Evolutionary conservation across 2,113 vertebrate species (phyloP).

Genomic region (Lutjanus erythropterus): DNA sequence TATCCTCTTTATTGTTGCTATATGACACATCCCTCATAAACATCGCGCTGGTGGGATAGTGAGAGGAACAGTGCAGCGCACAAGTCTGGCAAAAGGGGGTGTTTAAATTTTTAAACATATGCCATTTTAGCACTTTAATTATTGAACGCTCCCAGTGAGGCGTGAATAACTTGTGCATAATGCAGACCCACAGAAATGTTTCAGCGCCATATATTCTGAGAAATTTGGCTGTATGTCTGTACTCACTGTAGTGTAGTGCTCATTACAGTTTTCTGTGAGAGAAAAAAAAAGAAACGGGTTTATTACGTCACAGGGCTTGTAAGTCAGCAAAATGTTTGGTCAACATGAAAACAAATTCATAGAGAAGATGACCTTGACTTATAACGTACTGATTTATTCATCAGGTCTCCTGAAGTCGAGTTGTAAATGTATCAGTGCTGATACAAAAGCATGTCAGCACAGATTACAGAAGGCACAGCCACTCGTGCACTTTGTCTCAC

Average conservation of each 20-base stretch:
- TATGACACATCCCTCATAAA: slow-evolving; percentile 16
- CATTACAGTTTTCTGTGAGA: slow-evolving; percentile 24
- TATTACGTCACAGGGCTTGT: slow-evolving; percentile 2
- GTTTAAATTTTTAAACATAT: slow-evolving; percentile 81
- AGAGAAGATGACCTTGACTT: slow-evolving; percentile 36
- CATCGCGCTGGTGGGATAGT: slow-evolving; percentile 27
- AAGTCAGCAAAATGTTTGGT: slow-evolving; percentile 22
- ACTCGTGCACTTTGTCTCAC: slow-evolving; percentile 24
- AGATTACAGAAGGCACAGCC: slow-evolving; percentile 32
- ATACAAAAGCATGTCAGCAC: slow-evolving; percentile 22
- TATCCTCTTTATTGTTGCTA: background rate
- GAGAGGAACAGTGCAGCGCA: slow-evolving; percentile 47
- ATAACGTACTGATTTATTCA: slow-evolving; percentile 52
- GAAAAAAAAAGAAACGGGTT: background rate
- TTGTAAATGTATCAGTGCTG: slow-evolving; percentile 26
- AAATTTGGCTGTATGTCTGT: slow-evolving; percentile 36
- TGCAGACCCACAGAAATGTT: slow-evolving; percentile 75
- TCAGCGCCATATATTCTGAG: slow-evolving; percentile 49
- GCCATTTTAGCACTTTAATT: slow-evolving; percentile 82
- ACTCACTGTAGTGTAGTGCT: slow-evolving; percentile 17
- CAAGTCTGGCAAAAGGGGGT: slow-evolving; percentile 45
- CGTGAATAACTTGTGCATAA: slow-evolving; percentile 78
- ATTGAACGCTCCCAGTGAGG: slow-evolving; percentile 75
- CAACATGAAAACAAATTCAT: slow-evolving; percentile 27
- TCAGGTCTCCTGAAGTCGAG: slow-evolving; percentile 12